A percentile compares a stretch with the other conserved stretches of the same genome.
These are phyloP conservation scores for Coenobita brevimanus DNA, from an alignment of 1,140 invertebrate genomes.

Conservation along the genomic window DNA sequence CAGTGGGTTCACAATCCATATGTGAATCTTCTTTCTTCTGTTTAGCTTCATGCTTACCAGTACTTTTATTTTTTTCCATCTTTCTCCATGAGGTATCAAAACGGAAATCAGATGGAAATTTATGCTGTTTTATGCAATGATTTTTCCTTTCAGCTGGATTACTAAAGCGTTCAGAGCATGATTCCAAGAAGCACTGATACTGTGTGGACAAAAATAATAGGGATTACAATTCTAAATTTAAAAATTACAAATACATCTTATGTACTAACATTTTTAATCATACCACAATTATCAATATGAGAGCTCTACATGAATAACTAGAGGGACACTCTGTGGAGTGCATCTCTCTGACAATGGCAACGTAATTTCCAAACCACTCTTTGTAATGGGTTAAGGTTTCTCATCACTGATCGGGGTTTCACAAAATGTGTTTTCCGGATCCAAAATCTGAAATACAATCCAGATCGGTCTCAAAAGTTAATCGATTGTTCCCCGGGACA, in stretches of 20 bases:
- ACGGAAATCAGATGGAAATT: slow-evolving; percentile 38
- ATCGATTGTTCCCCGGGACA: too few relatives aligned
- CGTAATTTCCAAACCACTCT: too few relatives aligned
- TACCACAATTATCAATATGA: too few relatives aligned
- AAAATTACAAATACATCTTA: not conserved
- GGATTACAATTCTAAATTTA: not conserved
- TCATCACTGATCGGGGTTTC: too few relatives aligned
- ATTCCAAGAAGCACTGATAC: slow-evolving; percentile 53
- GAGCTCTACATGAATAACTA: too few relatives aligned
- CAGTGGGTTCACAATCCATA: slow-evolving; percentile 31
- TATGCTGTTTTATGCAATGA: slow-evolving; percentile 35
- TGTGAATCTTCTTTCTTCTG: not conserved
- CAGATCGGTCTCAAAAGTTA: too few relatives aligned
- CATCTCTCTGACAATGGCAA: too few relatives aligned
- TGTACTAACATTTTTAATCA: too few relatives aligned
- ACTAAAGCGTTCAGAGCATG: slow-evolving; percentile 32
- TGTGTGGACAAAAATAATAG: not conserved
- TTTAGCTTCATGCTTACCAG: not conserved
- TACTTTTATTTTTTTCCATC: not conserved
- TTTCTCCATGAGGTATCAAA: slow-evolving; percentile 44
- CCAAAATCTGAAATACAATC: too few relatives aligned
- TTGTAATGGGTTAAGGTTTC: too few relatives aligned
- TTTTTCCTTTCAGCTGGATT: slow-evolving; percentile 24
- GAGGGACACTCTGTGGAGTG: too few relatives aligned
- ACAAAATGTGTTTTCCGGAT: too few relatives aligned